These are phyloP conservation scores for Mesodorylaimus sp. DNA, from an alignment of 2,888 invertebrate species.

Conservation along the genomic window DNA sequence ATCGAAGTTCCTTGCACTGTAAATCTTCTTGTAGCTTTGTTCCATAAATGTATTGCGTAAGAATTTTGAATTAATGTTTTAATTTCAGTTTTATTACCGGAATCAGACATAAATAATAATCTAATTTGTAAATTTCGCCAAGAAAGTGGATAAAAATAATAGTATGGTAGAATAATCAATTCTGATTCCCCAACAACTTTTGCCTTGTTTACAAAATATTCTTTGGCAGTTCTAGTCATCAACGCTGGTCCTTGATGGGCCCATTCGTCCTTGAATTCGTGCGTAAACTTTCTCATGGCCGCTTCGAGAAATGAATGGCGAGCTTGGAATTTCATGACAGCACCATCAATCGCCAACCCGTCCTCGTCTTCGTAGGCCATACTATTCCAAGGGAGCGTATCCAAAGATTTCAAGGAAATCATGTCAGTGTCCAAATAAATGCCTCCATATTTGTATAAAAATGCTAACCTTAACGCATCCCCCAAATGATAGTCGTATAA, in stretches of 20 bases:
- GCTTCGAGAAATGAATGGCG: neutral
- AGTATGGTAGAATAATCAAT: too few relatives aligned
- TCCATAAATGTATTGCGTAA: too few relatives aligned
- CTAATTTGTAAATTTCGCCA: too few relatives aligned
- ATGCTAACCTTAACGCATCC: conserved; percentile 6
- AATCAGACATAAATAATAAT: too few relatives aligned
- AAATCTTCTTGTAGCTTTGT: too few relatives aligned
- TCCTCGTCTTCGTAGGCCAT: neutral
- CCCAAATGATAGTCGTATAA: neutral
- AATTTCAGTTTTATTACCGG: too few relatives aligned
- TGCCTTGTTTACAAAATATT: too few relatives aligned
- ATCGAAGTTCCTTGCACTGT: too few relatives aligned
- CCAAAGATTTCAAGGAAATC: neutral
- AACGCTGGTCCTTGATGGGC: conserved; percentile 2
- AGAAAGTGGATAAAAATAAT: too few relatives aligned
- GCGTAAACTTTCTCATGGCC: neutral
- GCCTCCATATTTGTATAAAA: conserved; percentile 4
- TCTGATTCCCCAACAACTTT: too few relatives aligned
- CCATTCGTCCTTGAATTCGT: conserved; percentile 4
- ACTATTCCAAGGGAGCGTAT: neutral
- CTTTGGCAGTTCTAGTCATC: neutral
- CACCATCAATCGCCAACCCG: neutral
- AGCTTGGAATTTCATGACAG: neutral
- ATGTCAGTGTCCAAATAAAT: conserved; percentile 5
- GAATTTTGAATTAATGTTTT: too few relatives aligned